Percentiles rank a stretch among this genome's conserved stretches.
phyloP scores from a whole-genome alignment of 2,888 invertebrate genomes.

The Caenorhabditis panamensis region DNA sequence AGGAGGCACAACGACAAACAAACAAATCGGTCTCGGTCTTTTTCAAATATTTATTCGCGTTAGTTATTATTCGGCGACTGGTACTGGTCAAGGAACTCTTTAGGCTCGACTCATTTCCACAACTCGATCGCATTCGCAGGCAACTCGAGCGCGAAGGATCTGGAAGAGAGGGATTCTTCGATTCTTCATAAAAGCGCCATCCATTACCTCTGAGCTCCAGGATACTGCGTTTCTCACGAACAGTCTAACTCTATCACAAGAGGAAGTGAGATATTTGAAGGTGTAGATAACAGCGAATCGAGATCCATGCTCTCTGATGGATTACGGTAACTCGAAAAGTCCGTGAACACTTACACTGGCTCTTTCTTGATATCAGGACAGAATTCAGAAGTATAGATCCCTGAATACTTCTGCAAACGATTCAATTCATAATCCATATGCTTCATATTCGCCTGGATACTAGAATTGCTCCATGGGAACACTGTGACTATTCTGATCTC shows the following conservation, averaged over 20 bases:
- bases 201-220: conserved; percentile 58
- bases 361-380: conserved; percentile 29
- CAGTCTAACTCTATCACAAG: conserved; percentile 45
- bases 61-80: neutral
- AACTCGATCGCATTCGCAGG: conserved; percentile 45
- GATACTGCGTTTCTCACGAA: conserved; percentile 56
- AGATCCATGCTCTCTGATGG: conserved; percentile 15
- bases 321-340: neutral
- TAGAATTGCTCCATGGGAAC: conserved; percentile 31
- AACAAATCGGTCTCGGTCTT: conserved; percentile 1
- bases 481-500: conserved; percentile 44
- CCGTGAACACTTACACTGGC: conserved; percentile 15
- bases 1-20: conserved; percentile 14
- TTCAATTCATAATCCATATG: conserved; percentile 49
- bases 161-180: conserved; percentile 2
- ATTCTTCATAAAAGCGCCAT: neutral
- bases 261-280: conserved; percentile 44
- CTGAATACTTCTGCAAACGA: conserved; percentile 54
- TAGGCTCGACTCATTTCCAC: conserved; percentile 39
- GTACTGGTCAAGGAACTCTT: conserved; percentile 32
- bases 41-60: conserved; percentile 44
- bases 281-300: conserved; percentile 42
- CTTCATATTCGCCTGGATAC: conserved; percentile 16
- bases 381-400: conserved; percentile 44
- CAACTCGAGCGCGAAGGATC: conserved; percentile 42